Base-by-base conservation (phyloP, 2,797 vertebrate species). In the Liasis olivaceus region DNA sequence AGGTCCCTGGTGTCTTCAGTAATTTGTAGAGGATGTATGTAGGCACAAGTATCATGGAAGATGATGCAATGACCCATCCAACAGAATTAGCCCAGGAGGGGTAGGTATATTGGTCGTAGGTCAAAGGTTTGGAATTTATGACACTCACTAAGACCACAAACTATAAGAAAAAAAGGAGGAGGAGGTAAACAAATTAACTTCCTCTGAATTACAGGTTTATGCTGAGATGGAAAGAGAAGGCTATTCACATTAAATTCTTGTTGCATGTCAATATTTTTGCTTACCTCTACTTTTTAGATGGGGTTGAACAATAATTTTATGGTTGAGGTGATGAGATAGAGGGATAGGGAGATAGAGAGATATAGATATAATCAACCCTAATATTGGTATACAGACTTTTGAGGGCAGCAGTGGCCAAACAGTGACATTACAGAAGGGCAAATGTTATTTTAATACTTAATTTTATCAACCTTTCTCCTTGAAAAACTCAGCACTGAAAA, bases 71-170 rank as follows among this genome's bases (percentile, higher is more conserved):
- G 84, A 97, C 97, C 99, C 99, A 99, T 92, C 99, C 99, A 3
- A 99, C 93, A 36, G 98, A 91, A 92, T 99, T 99, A 93, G 99
- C 97, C 99, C 99, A 99, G 15, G 94, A 3, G 8, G 99, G 99
- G 96, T 99, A 99, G 93, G 97, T 24, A 92, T 99, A 99, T 2
- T 99, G 98, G 2, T 99, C 99, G 0, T 99, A 99, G 96, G 97
- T 98, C 95, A 99, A 97, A 2, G 98, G 98, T 42, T 98, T 98
- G 90, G 98, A 98, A 91, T 98, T 99, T 96, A 99, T 93, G 93
- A 99, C 98, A 93, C 99, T 99, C 95, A 99, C 99, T 94, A 99
- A 98, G 59, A 99, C 99, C 3, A 99, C 99, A 96, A 99, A 99
- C 99, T 99, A 96, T 66, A 89, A 62, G 85, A 63, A 26, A 60